Evolutionary conservation across 2,113 vertebrate species (phyloP).

Genomic region (Hippocampus guttulatus): DNA sequence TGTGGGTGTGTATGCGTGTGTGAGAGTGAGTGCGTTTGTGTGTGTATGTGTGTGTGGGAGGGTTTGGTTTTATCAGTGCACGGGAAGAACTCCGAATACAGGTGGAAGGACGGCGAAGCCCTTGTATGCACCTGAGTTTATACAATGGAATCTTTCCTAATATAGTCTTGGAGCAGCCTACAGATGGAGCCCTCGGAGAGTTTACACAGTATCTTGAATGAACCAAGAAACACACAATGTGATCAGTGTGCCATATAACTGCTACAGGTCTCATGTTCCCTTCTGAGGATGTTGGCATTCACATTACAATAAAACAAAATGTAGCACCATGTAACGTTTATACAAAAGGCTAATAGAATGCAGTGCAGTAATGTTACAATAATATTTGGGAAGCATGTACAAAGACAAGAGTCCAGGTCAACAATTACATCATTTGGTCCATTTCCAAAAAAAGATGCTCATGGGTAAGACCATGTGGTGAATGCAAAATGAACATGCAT

Average conservation of each 20-base stretch:
- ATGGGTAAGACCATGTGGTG: conserved; percentile 54
- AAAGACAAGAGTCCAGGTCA: conserved; percentile 67
- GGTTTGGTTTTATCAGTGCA: conserved; percentile 84
- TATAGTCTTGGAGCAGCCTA: conserved; percentile 54
- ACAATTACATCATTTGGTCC: conserved; percentile 61
- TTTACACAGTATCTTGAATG: conserved; percentile 67
- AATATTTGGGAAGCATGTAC: conserved; percentile 58
- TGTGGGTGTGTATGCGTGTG: conserved; percentile 65
- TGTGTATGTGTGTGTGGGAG: conserved; percentile 55
- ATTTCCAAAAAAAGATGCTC: conserved; percentile 46
- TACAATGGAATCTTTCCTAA: conserved; percentile 66
- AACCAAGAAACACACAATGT: conserved; percentile 72
- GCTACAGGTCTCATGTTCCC: conserved; percentile 74
- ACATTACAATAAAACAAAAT: conserved; percentile 85
- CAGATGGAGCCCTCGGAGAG: conserved; percentile 57
- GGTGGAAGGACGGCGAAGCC: conserved; percentile 72
- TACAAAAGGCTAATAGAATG: conserved; percentile 77
- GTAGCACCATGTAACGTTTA: conserved; percentile 93
- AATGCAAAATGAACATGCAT: conserved; percentile 73
- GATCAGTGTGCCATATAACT: conserved; percentile 62
- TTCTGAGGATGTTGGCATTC: conserved; percentile 84
- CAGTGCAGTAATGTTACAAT: conserved; percentile 77
- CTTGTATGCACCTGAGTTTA: conserved; percentile 83
- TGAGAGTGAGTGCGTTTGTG: conserved; percentile 56
- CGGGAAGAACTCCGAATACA: conserved; percentile 79